phyloP scores from a whole-genome alignment of 1,140 invertebrate genomes.

The Cecropterus lyciades region DNA sequence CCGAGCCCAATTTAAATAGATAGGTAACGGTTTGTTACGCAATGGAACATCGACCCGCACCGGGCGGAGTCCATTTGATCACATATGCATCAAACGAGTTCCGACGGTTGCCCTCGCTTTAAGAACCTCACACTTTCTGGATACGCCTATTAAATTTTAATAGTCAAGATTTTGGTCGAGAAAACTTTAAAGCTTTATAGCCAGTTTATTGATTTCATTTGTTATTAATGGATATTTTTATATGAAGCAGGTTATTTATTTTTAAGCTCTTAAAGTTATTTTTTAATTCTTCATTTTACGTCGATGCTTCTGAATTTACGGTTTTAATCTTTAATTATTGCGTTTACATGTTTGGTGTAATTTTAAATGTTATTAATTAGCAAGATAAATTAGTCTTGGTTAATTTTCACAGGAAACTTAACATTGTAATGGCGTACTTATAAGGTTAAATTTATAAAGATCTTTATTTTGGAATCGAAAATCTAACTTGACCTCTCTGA shows the following conservation, averaged over 20 bases:
- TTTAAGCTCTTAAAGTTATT: background rate
- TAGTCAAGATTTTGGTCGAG: conserved; percentile 31
- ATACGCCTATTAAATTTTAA: conserved; percentile 40
- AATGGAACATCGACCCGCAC: conserved; percentile 72
- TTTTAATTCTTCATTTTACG: background rate
- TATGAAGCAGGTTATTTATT: conserved; percentile 10
- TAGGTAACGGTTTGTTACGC: conserved; percentile 74
- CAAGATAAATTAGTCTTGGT: no score
- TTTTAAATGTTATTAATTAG: no score
- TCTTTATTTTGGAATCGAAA: no score
- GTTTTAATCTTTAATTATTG: no score
- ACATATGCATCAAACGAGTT: conserved; percentile 74
- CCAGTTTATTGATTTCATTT: conserved; percentile 15
- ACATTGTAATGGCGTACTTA: no score
- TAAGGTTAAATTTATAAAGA: no score
- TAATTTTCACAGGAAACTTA: no score
- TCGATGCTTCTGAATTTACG: no score
- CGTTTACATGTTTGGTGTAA: no score
- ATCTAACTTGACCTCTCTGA: no score
- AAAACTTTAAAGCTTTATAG: conserved; percentile 20
- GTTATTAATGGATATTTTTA: conserved; percentile 16
- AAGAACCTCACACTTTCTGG: conserved; percentile 30
- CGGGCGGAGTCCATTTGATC: conserved; percentile 62
- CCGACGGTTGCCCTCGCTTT: conserved; percentile 49
- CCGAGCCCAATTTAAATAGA: conserved; percentile 73